A percentile compares a stretch with the other conserved stretches of the same genome.
Evolutionary conservation across 2,113 vertebrate genomes (phyloP).

Genomic region (Actenoides lindsayi): DNA sequence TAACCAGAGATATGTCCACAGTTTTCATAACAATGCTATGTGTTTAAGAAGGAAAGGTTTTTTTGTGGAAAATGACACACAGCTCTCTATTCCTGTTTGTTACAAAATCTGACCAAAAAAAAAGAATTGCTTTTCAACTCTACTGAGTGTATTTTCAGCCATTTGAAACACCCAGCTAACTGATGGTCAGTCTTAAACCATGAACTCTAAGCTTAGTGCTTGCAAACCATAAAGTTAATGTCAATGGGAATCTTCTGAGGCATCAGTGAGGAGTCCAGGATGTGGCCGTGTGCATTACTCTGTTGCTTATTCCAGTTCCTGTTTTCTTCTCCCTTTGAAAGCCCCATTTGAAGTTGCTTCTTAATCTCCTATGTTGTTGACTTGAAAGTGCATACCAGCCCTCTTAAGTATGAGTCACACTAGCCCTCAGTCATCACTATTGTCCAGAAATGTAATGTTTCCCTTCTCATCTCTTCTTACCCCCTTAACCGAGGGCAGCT

Average conservation of each 20-base stretch:
- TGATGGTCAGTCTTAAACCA: not conserved
- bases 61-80: not conserved
- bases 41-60: not conserved
- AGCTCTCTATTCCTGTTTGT: not conserved
- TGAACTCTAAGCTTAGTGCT: not conserved
- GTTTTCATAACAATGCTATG: not conserved
- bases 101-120: not conserved
- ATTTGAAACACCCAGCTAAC: not conserved
- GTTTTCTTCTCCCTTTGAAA: constrained; percentile 37
- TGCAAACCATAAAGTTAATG: not conserved
- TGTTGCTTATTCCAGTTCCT: not conserved
- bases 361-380: constrained; percentile 12
- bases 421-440: constrained; percentile 35
- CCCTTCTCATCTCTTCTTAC: constrained; percentile 21
- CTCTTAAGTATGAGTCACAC: constrained; percentile 40
- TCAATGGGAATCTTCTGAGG: not conserved
- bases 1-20: not conserved
- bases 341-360: constrained; percentile 4
- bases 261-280: not conserved
- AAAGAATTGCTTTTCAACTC: not conserved
- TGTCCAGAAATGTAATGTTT: constrained; percentile 43
- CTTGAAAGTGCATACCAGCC: constrained; percentile 5
- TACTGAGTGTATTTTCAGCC: not conserved
- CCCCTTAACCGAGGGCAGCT: constrained; percentile 15
- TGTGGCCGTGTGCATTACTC: not conserved